Conservation (phyloP, 2,888 invertebrate species). For the Dione vanillae region DNA sequence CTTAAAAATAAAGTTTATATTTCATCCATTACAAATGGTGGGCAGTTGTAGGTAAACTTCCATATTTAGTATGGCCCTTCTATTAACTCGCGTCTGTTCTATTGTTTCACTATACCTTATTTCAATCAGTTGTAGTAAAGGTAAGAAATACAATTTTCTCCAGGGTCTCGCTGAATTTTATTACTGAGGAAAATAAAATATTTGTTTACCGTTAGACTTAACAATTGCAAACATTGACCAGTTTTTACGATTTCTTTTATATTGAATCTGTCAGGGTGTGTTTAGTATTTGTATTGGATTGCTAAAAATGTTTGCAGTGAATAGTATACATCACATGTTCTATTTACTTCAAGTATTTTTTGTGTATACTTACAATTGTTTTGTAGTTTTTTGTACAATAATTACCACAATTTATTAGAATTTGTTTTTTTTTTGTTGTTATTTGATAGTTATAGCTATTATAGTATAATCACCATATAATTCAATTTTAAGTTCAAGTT, state of each 20-base stretch:
- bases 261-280: not conserved
- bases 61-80: conserved; percentile 69
- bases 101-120: conserved; percentile 71
- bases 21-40: conserved; percentile 27
- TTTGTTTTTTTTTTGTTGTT: no score
- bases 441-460: no score
- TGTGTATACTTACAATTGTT: no score
- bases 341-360: no score
- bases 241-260: not conserved
- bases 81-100: conserved; percentile 71
- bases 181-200: conserved; percentile 37
- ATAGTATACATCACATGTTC: no score
- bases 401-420: no score
- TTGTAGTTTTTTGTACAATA: no score
- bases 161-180: conserved; percentile 41
- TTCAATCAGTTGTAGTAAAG: conserved; percentile 64
- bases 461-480: no score
- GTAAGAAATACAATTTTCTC: conserved; percentile 43
- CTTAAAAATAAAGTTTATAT: conserved; percentile 41
- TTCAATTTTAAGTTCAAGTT: no score
- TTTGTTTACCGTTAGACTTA: conserved; percentile 31
- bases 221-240: conserved; percentile 37
- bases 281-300: conserved; percentile 10
- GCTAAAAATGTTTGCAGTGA: not conserved
- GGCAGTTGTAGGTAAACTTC: conserved; percentile 49